phyloP scores from a whole-genome alignment of 2,797 vertebrate genomes.

The Neostethus bicornis region DNA sequence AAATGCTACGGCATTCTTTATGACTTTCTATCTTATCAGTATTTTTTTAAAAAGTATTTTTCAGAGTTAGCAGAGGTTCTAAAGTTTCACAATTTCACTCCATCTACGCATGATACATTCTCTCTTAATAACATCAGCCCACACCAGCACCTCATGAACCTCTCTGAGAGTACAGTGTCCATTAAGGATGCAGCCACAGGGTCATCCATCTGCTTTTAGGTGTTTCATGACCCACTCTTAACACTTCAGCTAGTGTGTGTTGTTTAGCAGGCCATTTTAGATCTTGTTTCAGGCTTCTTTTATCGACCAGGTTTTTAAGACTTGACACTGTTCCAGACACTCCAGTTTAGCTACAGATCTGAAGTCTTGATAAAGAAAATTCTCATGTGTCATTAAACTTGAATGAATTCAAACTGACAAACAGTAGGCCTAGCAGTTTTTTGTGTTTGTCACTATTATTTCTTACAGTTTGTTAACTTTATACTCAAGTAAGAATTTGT shows the following conservation, averaged over 20 bases:
- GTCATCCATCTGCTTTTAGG: not conserved
- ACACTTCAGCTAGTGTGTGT: not conserved
- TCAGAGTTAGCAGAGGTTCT: not conserved
- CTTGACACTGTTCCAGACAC: not conserved
- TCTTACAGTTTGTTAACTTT: constrained; percentile 49
- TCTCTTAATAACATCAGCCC: not conserved
- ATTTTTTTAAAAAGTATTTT: not conserved
- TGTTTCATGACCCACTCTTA: not conserved
- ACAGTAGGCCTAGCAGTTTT: constrained; percentile 2
- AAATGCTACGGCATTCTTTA: not conserved
- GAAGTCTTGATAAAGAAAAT: not conserved
- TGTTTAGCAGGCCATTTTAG: not conserved
- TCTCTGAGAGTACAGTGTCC: not conserved
- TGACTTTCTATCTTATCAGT: not conserved
- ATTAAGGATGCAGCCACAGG: not conserved
- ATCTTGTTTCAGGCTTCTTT: not conserved
- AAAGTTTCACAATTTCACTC: not conserved
- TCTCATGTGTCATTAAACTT: too few relatives aligned
- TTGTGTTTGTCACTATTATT: too few relatives aligned
- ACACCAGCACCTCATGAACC: not conserved
- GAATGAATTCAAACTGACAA: not conserved
- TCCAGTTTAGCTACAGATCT: not conserved
- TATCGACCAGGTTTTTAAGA: not conserved
- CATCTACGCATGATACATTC: not conserved
- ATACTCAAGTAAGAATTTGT: constrained; percentile 51